Base-by-base conservation (phyloP, 2,113 vertebrate genomes). In the Halcyon malimbica region DNA sequence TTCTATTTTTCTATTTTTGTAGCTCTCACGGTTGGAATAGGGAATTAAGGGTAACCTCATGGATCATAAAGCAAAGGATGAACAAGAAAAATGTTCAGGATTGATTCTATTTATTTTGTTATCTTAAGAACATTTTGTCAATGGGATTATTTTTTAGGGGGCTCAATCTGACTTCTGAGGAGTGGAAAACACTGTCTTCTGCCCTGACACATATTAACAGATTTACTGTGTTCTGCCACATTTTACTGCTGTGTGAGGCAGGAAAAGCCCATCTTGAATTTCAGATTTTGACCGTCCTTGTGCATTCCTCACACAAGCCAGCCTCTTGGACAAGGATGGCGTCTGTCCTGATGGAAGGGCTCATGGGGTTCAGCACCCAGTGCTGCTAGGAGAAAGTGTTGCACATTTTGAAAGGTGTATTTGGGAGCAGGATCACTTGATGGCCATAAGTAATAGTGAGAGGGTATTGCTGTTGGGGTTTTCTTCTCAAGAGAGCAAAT, bases 1-100 rank as follows among this genome's bases (percentile, higher is more conserved):
- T 96, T 93, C 44, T 87, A 37, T 89, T 95, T 94, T 93, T 86
- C 92, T 95, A 69, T 87, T 92, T 95, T 91, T 83, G 70, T 89
- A 94, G 54, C 74, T 84, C 57, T 91, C 26, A 39, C 73, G 37
- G 70, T 65, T 85, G 62, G 50, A 93, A 48, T 54, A 84, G 67
- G 37, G 50, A 91, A 90, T 94, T 89, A 87, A 89, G 83, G 33
- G 59, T 67, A 94, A 77, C 26, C 25, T 82, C 75, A 78, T 73
- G 89, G 80, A 89, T 89, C 83, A 80, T 65, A 94, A 96, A 96
- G 67, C 89, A 83, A 84, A 94, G 62, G 78, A 93, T 53, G 81
- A 95, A 62, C 48, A 89, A 80, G 76, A 90, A 93, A 93, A 90
- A 46, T 2, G 17, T 63, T 85, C 0, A 0, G 23, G 29, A 33